A percentile compares a stretch with the other conserved stretches of the same genome.
Conservation (phyloP, 1,140 invertebrate species). For the Brachystomella parvula region DNA sequence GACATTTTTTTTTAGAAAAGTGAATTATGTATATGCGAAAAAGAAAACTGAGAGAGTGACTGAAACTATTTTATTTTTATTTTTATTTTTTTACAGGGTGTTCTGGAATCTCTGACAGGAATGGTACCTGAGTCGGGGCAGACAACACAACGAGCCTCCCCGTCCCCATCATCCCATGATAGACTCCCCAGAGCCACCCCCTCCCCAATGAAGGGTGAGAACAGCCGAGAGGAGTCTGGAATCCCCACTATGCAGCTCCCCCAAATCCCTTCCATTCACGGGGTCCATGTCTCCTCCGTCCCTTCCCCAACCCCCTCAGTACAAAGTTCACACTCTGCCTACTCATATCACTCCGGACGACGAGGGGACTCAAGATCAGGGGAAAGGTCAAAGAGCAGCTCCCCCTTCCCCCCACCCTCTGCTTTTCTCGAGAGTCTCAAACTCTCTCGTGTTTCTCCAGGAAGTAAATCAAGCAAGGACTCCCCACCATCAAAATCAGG, state of each 20-base stretch:
- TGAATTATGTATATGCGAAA: no score
- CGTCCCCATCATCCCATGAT: slow-evolving; percentile 10
- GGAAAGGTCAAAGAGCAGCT: slow-evolving; percentile 32
- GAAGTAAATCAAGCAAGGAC: slow-evolving; percentile 4
- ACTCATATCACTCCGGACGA: neutral
- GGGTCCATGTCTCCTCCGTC: slow-evolving; percentile 15
- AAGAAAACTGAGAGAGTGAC: neutral
- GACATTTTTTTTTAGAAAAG: no score
- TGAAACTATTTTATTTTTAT: neutral
- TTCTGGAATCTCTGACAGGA: slow-evolving; percentile 35
- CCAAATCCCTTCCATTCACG: slow-evolving; percentile 14
- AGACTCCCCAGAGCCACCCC: neutral
- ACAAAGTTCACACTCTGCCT: slow-evolving; percentile 5
- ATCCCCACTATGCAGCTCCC: slow-evolving; percentile 13
- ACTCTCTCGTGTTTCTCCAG: slow-evolving; percentile 11
- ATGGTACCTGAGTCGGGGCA: slow-evolving; percentile 37
- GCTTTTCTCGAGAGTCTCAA: slow-evolving; percentile 18
- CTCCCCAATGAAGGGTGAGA: neutral
- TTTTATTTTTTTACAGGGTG: slow-evolving; percentile 28
- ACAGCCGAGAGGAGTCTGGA: neutral
- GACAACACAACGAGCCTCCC: slow-evolving; percentile 21
- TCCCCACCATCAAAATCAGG: slow-evolving; percentile 14
- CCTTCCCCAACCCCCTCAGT: slow-evolving; percentile 5
- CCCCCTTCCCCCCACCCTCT: slow-evolving; percentile 32
- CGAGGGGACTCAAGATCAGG: neutral